Base-by-base conservation (phyloP, 2,888 invertebrate species). In the Calameuta pallipes region DNA sequence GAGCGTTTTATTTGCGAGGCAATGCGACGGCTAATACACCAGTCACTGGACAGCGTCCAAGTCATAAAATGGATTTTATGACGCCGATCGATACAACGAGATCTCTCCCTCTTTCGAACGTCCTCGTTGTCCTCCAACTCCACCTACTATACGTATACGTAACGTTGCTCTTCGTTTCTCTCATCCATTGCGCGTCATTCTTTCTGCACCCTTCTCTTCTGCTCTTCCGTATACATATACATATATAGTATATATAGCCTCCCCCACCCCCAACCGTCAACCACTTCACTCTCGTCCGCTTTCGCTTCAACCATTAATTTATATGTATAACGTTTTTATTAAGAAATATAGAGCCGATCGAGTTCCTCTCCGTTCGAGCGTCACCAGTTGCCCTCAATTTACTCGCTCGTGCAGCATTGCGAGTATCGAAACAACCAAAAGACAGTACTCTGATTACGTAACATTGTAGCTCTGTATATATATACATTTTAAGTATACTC, bases 31-130 rank as follows among this genome's bases (percentile, higher is more conserved):
- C 90, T 91, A 91, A 91, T 91, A 89, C 88, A 90, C 89, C 90
- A 89, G 89, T 90, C 90, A 90, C 90, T 91, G 90, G 90, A 91
- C 90, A 90, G 87, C 87, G 90, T 90, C 90, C 90, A 90, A 90
- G 89, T 90, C 90, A 90, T 90, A 90, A 90, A 90, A 89, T 89
- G 88, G 89, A 90, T 91, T 90, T 90, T 90, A 90, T 90, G 90
- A 90, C 88, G 86, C 82, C 77, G 89, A 90, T 90, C 90, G 90
- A 89, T 87, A 88, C 87, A 86, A 84, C 85, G 88, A 87, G 87
- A 85, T 85, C 87, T 87, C 85, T 85, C 84, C 82, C 78, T 80
- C 82, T 85, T 82, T 82, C 83, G 80, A 80, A 80, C 82, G 74
- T 80, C 83, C 56, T 56, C 76, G 82, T 82, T 83, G 79, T 82